phyloP scores from a whole-genome alignment of 2,888 invertebrate genomes.

The Leuctra nigra region DNA sequence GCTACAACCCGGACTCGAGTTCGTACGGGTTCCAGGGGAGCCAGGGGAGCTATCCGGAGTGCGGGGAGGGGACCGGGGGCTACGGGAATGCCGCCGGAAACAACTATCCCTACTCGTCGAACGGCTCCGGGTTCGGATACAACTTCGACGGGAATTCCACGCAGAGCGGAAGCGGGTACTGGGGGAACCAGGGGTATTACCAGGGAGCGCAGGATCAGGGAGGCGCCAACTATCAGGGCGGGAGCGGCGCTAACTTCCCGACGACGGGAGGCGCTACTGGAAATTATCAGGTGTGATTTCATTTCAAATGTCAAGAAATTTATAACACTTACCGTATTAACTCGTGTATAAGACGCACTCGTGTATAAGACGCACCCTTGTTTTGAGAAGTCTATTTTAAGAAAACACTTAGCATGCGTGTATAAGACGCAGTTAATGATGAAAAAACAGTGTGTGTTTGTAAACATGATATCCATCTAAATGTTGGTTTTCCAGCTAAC shows the following conservation, averaged over 20 bases:
- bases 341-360: no score
- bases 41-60: background rate
- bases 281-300: conserved; percentile 1
- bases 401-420: no score
- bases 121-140: background rate
- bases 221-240: background rate
- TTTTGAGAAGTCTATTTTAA: no score
- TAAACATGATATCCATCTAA: no score
- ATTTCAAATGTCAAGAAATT: no score
- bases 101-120: background rate
- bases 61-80: background rate
- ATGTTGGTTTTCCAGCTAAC: no score
- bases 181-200: conserved; percentile 3
- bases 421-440: no score
- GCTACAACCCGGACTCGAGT: background rate
- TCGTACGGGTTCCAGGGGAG: background rate
- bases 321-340: no score
- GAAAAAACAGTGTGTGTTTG: no score
- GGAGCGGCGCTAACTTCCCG: background rate
- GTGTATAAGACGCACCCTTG: no score
- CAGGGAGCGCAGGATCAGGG: background rate
- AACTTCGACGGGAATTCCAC: background rate
- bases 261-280: background rate
- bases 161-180: background rate
- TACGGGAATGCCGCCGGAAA: background rate